Base-by-base conservation (phyloP, 2,113 vertebrate genomes). In the Peromyscus maniculatus region DNA sequence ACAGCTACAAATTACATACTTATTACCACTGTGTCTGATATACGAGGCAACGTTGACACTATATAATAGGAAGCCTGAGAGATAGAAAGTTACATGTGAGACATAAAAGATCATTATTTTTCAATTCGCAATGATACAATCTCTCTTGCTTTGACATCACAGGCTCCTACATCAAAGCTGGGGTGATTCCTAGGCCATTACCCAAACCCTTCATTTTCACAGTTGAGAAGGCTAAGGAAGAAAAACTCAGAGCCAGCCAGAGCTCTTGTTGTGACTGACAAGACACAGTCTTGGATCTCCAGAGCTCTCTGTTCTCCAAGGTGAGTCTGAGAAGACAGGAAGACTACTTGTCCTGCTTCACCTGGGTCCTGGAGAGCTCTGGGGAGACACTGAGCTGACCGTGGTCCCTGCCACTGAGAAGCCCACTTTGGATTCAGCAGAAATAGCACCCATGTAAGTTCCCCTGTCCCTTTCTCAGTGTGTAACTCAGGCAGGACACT, bases 81-180 rank as follows among this genome's bases (percentile, higher is more conserved):
- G 92, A 94, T n/a, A 67, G 83, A 82, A 94, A 95, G 87, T 83
- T 95, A 83, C 77, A 57, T 36, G 19, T 7, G 74, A 72, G 67
- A 64, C 94, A 90, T 97, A 93, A 97, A 97, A 96, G 92, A 94
- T 90, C 87, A 97, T 98, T 96, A 94, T 94, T 96, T 97, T 97
- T 96, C 93, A 93, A 88, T 95, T 72, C 1, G 0, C 31, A 79
- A 52, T 91, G 93, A 97, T 88, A 94, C 26, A 94, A 46, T 94
- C 69, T 83, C 79, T 80, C 75, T 95, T 94, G 75, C 92, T 93
- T 96, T 91, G 87, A 91, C 89, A 98, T 72, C 55, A 24, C 52
- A 69, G 95, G 82, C 67, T 89, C 55, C 46, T 92, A 67, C 71
- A 74, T 87, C 96, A 92, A 97, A 95, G 66, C 91, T n/a, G 7